These are phyloP conservation scores for Thunnus thynnus DNA, from an alignment of 2,113 vertebrate genomes.

Conservation along the genomic window DNA sequence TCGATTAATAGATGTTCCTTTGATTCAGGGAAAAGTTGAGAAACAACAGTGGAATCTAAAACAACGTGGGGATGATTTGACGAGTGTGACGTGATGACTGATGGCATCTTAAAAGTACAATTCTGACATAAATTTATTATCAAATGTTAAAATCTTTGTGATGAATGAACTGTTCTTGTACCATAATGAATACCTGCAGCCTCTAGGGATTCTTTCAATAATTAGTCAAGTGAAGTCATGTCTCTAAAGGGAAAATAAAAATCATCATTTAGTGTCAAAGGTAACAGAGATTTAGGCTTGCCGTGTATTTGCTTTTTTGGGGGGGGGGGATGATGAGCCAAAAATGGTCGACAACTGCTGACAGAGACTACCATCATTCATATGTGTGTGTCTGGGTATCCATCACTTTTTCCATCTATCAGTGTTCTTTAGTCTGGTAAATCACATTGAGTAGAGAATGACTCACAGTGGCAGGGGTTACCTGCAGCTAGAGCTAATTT, in stretches of 20 bases:
- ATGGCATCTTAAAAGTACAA: constrained; percentile 72
- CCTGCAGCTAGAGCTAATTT: constrained; percentile 73
- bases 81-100: constrained; percentile 54
- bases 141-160: constrained; percentile 64
- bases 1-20: background rate
- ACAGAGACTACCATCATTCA: constrained; percentile 29
- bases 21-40: background rate
- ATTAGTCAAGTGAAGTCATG: constrained; percentile 71
- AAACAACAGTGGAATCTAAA: constrained; percentile 3
- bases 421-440: constrained; percentile 35
- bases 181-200: constrained; percentile 70
- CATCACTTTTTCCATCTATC: constrained; percentile 60
- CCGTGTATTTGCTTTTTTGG: background rate
- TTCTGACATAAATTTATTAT: constrained; percentile 70
- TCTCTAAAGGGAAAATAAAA: constrained; percentile 60
- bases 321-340: constrained; percentile 16
- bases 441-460: constrained; percentile 63
- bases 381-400: constrained; percentile 9
- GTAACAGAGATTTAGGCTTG: constrained; percentile 12
- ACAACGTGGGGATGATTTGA: constrained; percentile 13
- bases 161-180: constrained; percentile 68
- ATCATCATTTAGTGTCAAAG: constrained; percentile 47
- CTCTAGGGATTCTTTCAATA: constrained; percentile 58
- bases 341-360: constrained; percentile 41
- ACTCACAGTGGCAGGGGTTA: constrained; percentile 63